These are phyloP conservation scores for Megathymus violae DNA, from an alignment of 1,140 invertebrate genomes.

Conservation along the genomic window DNA sequence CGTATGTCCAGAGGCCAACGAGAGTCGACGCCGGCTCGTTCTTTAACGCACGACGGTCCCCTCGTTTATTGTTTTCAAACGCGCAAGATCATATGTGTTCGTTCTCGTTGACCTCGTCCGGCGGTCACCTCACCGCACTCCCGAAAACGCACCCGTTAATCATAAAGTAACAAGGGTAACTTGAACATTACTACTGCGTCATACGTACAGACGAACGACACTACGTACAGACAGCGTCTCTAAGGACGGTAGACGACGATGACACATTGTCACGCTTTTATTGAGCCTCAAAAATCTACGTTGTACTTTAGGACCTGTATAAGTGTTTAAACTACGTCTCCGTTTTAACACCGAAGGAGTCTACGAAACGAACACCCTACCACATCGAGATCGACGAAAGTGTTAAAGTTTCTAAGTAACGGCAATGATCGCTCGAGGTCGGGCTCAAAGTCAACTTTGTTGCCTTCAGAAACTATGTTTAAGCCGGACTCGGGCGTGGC, in stretches of 20 bases:
- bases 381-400: slow-evolving; percentile 59
- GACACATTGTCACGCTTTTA: slow-evolving; percentile 55
- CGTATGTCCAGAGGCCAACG: too few relatives aligned
- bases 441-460: slow-evolving; percentile 25
- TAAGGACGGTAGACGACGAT: slow-evolving; percentile 49
- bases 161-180: slow-evolving; percentile 74
- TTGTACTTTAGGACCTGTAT: slow-evolving; percentile 76
- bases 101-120: slow-evolving; percentile 38
- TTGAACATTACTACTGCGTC: slow-evolving; percentile 56
- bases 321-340: slow-evolving; percentile 55
- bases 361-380: slow-evolving; percentile 58
- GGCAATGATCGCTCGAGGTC: not conserved
- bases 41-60: slow-evolving; percentile 38
- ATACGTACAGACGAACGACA: too few relatives aligned
- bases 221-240: slow-evolving; percentile 45
- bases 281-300: slow-evolving; percentile 72
- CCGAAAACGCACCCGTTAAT: too few relatives aligned
- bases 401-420: slow-evolving; percentile 38
- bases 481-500: slow-evolving; percentile 17
- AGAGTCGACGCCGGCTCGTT: too few relatives aligned
- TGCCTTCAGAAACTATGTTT: slow-evolving; percentile 9
- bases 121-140: too few relatives aligned
- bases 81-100: slow-evolving; percentile 30
- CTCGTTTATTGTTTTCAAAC: slow-evolving; percentile 18
- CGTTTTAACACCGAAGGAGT: slow-evolving; percentile 48